Evolutionary conservation across 2,888 invertebrate genomes (phyloP), one percentile per base, ranked within the genome.

Genomic region (Apodemia duryi): DNA sequence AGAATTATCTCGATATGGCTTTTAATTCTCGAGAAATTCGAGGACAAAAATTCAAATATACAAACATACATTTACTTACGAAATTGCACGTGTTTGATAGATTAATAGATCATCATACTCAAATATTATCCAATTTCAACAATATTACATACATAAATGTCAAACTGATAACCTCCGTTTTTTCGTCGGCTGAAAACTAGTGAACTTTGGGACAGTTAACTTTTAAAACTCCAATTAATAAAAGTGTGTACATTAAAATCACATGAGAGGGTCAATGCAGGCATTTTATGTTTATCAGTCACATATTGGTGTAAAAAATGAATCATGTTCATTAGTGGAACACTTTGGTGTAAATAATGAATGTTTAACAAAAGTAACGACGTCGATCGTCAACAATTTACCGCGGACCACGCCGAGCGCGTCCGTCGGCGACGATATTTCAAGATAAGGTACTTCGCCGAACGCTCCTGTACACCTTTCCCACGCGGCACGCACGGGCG

Each of bases 391-490:
- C 67, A 62, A 70, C 70, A 82, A 83, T 82, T 82, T 82, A 80
- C 77, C 77, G 76, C 75, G 77, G 77, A 57, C 41, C 61, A 51
- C 61, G 65, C 11, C 61, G 38, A 21, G 49, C 65, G 62, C 63
- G 62, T 78, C 77, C 80, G 84, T 86, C 86, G 79, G 80, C 85
- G 76, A 76, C 80, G 83, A 86, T 86, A 84, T 85, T 83, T 85
- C 87, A 83, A 85, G 87, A 88, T 88, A 88, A 88, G 85, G 80
- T 74, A 79, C 77, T 77, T 75, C 77, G 77, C 70, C 74, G 77
- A 77, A 75, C 75, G 77, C 76, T 74, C 74, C 75, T 77, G 78
- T 77, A 35, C 60, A 77, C 73, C 75, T 80, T 86, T 86, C 85
- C 85, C 86, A 86, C 86, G 83, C 80, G 74, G 68, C 73, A 64